These are phyloP conservation scores for Trichoplusia ni DNA, from an alignment of 1,140 invertebrate genomes.

Conservation along the genomic window DNA sequence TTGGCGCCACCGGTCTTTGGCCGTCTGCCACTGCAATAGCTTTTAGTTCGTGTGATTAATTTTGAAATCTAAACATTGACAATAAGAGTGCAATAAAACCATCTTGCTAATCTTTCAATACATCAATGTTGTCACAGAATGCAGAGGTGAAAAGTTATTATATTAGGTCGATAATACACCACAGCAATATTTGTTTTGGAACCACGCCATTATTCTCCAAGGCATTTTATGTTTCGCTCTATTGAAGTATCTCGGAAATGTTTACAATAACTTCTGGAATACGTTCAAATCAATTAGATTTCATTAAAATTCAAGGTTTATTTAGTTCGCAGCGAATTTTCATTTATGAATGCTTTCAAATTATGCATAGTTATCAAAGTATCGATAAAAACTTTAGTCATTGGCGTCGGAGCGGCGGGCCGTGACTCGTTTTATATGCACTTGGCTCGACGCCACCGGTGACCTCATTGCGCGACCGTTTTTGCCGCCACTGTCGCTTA, in stretches of 20 bases:
- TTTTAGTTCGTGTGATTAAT: conserved; percentile 46
- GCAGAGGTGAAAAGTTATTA: conserved; percentile 30
- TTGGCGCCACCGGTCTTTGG: conserved; percentile 67
- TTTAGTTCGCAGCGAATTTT: neutral
- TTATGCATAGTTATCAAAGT: conserved; percentile 30
- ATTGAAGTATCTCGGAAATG: conserved; percentile 42
- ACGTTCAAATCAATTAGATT: conserved; percentile 31
- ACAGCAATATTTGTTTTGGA: conserved; percentile 40
- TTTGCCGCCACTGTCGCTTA: conserved; percentile 64
- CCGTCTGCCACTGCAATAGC: conserved; percentile 61
- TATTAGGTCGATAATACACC: conserved; percentile 4
- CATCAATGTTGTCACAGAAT: conserved; percentile 37
- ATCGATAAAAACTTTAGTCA: conserved; percentile 43
- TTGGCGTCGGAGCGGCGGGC: conserved; percentile 36
- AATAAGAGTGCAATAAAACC: conserved; percentile 47
- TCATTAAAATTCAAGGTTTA: conserved; percentile 13
- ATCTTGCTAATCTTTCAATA: conserved; percentile 36
- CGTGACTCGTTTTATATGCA: conserved; percentile 52
- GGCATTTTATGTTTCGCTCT: conserved; percentile 37
- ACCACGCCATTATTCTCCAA: conserved; percentile 36
- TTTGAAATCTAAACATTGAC: conserved; percentile 47
- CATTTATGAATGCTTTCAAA: conserved; percentile 30
- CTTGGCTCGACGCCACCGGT: conserved; percentile 64
- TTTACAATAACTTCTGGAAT: conserved; percentile 47
- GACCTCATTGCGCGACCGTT: conserved; percentile 65